These are phyloP conservation scores for Esperia sulphurella DNA, from an alignment of 2,888 invertebrate genomes.

Conservation along the genomic window DNA sequence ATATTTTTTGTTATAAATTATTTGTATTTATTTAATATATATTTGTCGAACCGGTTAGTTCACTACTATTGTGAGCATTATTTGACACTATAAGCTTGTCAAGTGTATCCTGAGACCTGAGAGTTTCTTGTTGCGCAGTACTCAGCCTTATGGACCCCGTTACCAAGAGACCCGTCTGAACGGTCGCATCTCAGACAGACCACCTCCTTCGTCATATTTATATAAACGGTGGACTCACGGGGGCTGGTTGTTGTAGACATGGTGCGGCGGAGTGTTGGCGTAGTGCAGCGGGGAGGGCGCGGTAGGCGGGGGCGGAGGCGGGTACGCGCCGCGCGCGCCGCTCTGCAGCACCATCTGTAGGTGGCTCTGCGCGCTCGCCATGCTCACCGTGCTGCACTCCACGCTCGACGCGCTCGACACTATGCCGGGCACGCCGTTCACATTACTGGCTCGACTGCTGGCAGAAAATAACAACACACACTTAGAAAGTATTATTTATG, in stretches of 20 bases:
- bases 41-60: no score
- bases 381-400: constrained; percentile 12
- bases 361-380: constrained; percentile 44
- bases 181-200: no score
- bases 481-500: background rate
- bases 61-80: no score
- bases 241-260: constrained; percentile 41
- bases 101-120: no score
- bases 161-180: no score
- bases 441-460: constrained; percentile 41
- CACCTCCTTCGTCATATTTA: no score
- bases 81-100: no score
- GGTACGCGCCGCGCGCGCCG: constrained; percentile 43
- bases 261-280: constrained; percentile 42
- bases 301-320: constrained; percentile 35
- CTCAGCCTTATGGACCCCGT: no score
- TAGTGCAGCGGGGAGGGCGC: constrained; percentile 46
- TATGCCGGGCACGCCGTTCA: constrained; percentile 45
- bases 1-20: no score
- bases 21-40: no score
- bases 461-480: background rate
- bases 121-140: no score
- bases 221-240: constrained; percentile 30
- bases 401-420: constrained; percentile 18
- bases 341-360: constrained; percentile 74